These are phyloP conservation scores for Melanotus villosus DNA, from an alignment of 2,888 invertebrate species.

Conservation along the genomic window DNA sequence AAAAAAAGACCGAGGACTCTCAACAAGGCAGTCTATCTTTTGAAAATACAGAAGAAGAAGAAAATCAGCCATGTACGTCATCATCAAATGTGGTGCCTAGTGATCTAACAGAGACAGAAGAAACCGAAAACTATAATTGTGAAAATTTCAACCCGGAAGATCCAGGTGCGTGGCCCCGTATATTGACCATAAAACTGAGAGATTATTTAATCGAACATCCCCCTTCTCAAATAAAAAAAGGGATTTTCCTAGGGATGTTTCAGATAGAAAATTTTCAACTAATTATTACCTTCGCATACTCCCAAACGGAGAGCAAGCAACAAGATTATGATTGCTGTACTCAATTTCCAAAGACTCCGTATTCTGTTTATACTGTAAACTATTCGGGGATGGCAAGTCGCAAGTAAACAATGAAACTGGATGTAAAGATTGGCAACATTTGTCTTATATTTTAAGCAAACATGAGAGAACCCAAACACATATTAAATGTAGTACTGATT, in stretches of 20 bases:
- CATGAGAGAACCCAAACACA: constrained; percentile 42
- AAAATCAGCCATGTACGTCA: neutral
- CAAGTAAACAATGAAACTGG: constrained; percentile 37
- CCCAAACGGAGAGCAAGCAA: constrained; percentile 37
- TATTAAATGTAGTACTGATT: constrained; percentile 37
- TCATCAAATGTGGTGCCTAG: neutral
- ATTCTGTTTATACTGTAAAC: constrained; percentile 50
- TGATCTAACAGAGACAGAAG: neutral
- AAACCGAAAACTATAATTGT: neutral
- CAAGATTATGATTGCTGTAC: constrained; percentile 48
- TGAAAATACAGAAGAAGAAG: neutral
- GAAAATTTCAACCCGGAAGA: neutral
- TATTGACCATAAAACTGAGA: neutral
- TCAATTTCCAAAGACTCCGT: constrained; percentile 46
- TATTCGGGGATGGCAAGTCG: constrained; percentile 40
- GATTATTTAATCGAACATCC: neutral
- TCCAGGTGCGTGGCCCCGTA: neutral
- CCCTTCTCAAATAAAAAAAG: neutral
- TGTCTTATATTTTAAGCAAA: constrained; percentile 42
- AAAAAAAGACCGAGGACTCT: too few relatives aligned
- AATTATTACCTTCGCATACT: constrained; percentile 38
- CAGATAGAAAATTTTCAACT: neutral
- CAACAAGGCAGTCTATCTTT: constrained; percentile 7
- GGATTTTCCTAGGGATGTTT: neutral
- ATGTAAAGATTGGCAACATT: too few relatives aligned